Evolutionary conservation across 1,140 invertebrate species (phyloP), one percentile per base, ranked within the genome.

Genomic region (Theocolax elegans): DNA sequence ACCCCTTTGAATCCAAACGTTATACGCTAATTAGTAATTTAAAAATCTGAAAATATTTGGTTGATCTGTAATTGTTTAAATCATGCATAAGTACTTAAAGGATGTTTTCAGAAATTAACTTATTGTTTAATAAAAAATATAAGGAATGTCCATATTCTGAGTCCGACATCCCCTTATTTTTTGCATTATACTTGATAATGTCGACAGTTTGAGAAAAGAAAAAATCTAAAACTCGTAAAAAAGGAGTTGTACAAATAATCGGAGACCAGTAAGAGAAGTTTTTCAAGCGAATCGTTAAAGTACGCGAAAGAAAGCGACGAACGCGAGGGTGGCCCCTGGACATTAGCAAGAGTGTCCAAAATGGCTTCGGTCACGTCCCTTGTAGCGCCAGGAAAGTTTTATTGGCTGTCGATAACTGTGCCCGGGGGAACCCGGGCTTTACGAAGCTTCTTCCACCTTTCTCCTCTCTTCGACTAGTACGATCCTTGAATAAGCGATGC

Each of bases 401-500:
- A 77, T 76, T 76, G 73, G 72, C 67, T 65, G 67, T 69, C 53
- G 58, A 72, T 72, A 72, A 76, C 66, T 67, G 73, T 71, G 27
- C 76, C 71, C 74, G 15, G 38, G 71, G 54, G 74, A 72, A 38
- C 29, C 29, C 23, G 9, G 27, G 25, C 46, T 40, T 53, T 53
- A 51, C 46, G 65, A 74, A 72, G 62, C 67, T 67, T n/a, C 23
- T n/a, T 71, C 13, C 25, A 17, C 62, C 31, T 9, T 9, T 62
- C 19, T 35, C 6, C 1, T 19, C 38, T 48, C 29, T 27, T 9
- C 25, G 29, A 23, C 35, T 38, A 29, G 21, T 38, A 73, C 71
- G 74, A 74, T 72, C 72, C 51, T 56, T 67, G 72, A 77, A 67
- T 71, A 74, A 77, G 64, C 70, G 67, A 67, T 72, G 67, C 65